Evolutionary conservation across 2,797 vertebrate genomes (phyloP).

Genomic region (Clarias fuscus): DNA sequence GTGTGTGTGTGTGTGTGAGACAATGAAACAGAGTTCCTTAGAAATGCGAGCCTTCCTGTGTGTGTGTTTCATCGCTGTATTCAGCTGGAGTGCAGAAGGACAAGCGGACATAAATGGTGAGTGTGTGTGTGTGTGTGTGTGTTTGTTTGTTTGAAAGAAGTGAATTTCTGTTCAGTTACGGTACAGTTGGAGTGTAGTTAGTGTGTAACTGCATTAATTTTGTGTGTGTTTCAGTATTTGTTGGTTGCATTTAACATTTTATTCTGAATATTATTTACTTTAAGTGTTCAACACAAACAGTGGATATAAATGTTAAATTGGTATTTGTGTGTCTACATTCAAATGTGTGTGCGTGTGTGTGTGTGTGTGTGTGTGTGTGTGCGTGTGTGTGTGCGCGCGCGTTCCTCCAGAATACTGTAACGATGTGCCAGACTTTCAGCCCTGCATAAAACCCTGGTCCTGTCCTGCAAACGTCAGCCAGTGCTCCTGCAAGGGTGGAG

Average conservation of each 20-base stretch:
- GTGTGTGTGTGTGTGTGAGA: neutral
- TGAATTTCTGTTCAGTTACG: neutral
- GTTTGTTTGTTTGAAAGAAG: neutral
- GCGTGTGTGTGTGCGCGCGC: constrained; percentile 6
- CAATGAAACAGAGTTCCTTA: neutral
- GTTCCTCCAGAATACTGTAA: neutral
- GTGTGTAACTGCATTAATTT: neutral
- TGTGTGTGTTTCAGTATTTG: neutral
- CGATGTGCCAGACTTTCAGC: fast-evolving
- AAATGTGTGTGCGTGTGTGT: neutral
- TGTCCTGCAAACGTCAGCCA: neutral
- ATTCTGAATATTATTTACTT: neutral
- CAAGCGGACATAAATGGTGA: neutral
- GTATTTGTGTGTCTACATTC: neutral
- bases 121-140: constrained; percentile 12
- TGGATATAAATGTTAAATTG: neutral
- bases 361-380: constrained; percentile 11
- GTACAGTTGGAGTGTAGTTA: neutral
- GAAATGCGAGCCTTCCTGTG: constrained; percentile 34
- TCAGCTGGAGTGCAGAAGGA: neutral
- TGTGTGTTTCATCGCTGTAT: constrained; percentile 13
- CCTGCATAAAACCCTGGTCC: fast-evolving
- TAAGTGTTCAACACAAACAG: neutral
- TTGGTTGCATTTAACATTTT: neutral
- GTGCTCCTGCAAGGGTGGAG: constrained; percentile 32